These are phyloP conservation scores for Branchellion lobata DNA, from an alignment of 2,888 invertebrate genomes.

Conservation along the genomic window DNA sequence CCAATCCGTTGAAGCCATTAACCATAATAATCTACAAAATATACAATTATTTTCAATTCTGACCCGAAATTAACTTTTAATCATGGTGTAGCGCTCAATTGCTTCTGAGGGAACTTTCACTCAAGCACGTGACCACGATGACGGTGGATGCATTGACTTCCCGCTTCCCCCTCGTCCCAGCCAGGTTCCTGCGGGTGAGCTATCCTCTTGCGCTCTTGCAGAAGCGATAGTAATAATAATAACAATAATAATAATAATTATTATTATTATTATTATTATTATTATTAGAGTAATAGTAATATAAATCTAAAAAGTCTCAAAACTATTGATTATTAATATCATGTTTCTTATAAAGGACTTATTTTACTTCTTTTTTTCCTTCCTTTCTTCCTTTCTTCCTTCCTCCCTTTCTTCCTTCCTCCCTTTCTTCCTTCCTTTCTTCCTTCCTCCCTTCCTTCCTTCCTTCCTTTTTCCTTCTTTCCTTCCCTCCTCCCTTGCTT, in stretches of 20 bases:
- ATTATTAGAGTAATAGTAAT: too few relatives aligned
- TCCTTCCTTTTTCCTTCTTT: constrained; percentile 38
- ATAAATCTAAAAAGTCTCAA: too few relatives aligned
- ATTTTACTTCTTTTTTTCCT: constrained; percentile 33
- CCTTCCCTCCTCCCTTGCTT: constrained; percentile 40
- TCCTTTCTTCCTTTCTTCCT: constrained; percentile 27
- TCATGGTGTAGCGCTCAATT: constrained; percentile 17
- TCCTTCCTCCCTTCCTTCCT: constrained; percentile 34
- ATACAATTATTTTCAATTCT: too few relatives aligned
- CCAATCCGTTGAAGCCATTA: too few relatives aligned
- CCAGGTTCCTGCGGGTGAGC: not conserved
- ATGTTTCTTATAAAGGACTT: too few relatives aligned
- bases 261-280: too few relatives aligned
- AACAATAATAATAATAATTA: too few relatives aligned
- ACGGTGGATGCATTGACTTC: not conserved
- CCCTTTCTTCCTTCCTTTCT: constrained; percentile 37
- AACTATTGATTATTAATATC: too few relatives aligned
- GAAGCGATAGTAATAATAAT: too few relatives aligned
- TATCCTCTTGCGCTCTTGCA: too few relatives aligned
- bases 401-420: constrained; percentile 4
- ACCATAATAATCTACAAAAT: too few relatives aligned
- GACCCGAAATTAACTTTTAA: too few relatives aligned
- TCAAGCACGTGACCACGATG: not conserved
- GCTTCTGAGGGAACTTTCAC: not conserved
- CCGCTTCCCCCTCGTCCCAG: not conserved